Evolutionary conservation across 35 echinoderm and acorn worm genomes (phyloP).

Genomic region (Patiria miniata): DNA sequence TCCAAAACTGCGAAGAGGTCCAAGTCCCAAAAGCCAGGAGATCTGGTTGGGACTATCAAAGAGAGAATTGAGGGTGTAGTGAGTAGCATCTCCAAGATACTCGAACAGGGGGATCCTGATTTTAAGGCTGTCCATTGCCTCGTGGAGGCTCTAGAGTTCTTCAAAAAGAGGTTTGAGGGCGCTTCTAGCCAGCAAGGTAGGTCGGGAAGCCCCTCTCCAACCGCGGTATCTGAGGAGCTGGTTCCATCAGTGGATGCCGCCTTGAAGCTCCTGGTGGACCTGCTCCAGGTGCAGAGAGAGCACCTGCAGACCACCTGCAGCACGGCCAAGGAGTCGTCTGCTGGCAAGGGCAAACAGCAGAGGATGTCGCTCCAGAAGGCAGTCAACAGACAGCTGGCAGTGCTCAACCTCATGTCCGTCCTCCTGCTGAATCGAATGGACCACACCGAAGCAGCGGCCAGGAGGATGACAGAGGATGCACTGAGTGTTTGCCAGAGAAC

Average conservation of each 20-base stretch:
- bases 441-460: not conserved
- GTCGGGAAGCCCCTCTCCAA: not conserved
- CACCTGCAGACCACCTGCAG: not conserved
- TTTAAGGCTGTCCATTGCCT: conserved; percentile 19
- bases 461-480: conserved; percentile 28
- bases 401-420: conserved; percentile 65
- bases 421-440: conserved; percentile 50
- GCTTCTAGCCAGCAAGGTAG: not conserved
- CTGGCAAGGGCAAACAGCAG: conserved; percentile 24
- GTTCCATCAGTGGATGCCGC: conserved; percentile 11
- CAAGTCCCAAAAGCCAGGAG: not conserved
- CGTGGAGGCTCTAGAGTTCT: conserved; percentile 64
- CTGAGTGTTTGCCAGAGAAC: conserved; percentile 55
- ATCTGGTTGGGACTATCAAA: conserved; percentile 26
- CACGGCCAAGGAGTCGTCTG: not conserved
- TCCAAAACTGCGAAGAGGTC: not conserved
- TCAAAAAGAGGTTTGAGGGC: conserved; percentile 58
- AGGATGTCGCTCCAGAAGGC: conserved; percentile 29
- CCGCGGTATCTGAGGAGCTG: not conserved
- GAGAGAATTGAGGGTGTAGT: conserved; percentile 24
- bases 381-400: conserved; percentile 54
- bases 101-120: conserved; percentile 52
- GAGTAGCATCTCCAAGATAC: conserved; percentile 40
- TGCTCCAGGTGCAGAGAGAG: conserved; percentile 53
- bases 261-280: conserved; percentile 47